Conservation (phyloP, 2,113 vertebrate species). For the Nannobrachium achirus region DNA sequence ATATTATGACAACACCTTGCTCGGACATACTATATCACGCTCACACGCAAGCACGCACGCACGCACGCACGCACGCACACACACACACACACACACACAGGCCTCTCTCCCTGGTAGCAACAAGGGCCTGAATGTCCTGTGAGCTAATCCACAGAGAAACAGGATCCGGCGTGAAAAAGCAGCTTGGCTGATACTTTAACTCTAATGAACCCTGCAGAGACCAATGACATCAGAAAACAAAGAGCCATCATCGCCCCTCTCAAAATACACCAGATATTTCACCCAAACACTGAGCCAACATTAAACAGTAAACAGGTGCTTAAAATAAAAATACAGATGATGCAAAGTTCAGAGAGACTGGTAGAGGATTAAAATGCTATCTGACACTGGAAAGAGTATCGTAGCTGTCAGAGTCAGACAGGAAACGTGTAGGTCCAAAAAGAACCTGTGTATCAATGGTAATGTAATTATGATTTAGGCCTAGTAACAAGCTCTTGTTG, state of each 20-base stretch:
- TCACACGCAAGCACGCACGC: too few relatives aligned
- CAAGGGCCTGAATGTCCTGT: conserved; percentile 45
- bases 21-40: background rate
- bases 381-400: conserved; percentile 53
- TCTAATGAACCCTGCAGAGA: conserved; percentile 48
- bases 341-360: conserved; percentile 42
- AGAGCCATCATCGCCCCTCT: background rate
- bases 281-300: conserved; percentile 16
- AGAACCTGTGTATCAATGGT: too few relatives aligned
- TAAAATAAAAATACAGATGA: conserved; percentile 52
- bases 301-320: conserved; percentile 1
- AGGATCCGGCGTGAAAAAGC: conserved; percentile 52
- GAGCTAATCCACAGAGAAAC: conserved; percentile 65
- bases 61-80: background rate
- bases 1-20: conserved; percentile 41
- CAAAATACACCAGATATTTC: conserved; percentile 21
- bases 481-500: too few relatives aligned
- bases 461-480: too few relatives aligned
- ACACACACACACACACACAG: conserved; percentile 11
- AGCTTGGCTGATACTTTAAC: conserved; percentile 46
- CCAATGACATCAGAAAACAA: conserved; percentile 21
- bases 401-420: too few relatives aligned
- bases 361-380: conserved; percentile 60
- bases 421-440: too few relatives aligned
- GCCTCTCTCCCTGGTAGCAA: conserved; percentile 21